phyloP scores from a whole-genome alignment of 2,797 vertebrate species.

The Gorsachius magnificus region DNA sequence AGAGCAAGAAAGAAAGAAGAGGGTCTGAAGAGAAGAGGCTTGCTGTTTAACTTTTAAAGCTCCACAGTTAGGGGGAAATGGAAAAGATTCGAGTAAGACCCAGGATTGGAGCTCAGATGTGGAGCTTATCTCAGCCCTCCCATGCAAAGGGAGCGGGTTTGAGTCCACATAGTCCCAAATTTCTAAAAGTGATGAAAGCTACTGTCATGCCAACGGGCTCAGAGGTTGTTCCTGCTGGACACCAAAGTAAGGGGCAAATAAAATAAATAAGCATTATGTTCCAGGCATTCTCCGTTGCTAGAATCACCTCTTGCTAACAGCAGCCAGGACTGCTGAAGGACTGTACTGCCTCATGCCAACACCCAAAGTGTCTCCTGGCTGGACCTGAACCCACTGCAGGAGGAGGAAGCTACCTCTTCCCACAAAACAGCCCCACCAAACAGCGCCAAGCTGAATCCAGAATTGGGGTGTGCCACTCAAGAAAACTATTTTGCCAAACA shows the following conservation, averaged over 20 bases:
- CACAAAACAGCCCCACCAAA: not conserved
- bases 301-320: not conserved
- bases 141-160: not conserved
- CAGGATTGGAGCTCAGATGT: accelerated
- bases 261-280: not conserved
- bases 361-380: not conserved
- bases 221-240: not conserved
- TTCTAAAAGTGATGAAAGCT: not conserved
- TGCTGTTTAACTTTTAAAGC: not conserved
- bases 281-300: not conserved
- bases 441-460: not conserved
- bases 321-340: not conserved
- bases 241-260: not conserved
- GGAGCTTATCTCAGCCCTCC: not conserved
- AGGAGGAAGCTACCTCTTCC: not conserved
- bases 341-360: not conserved
- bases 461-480: accelerated
- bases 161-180: not conserved
- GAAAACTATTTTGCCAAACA: not conserved
- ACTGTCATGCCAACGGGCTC: not conserved
- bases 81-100: not conserved
- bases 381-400: not conserved
- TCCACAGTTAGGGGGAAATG: not conserved
- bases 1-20: slow-evolving; percentile 4
- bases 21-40: not conserved